phyloP scores from a whole-genome alignment of 1,140 invertebrate genomes.

The Calephelis virginiensis region DNA sequence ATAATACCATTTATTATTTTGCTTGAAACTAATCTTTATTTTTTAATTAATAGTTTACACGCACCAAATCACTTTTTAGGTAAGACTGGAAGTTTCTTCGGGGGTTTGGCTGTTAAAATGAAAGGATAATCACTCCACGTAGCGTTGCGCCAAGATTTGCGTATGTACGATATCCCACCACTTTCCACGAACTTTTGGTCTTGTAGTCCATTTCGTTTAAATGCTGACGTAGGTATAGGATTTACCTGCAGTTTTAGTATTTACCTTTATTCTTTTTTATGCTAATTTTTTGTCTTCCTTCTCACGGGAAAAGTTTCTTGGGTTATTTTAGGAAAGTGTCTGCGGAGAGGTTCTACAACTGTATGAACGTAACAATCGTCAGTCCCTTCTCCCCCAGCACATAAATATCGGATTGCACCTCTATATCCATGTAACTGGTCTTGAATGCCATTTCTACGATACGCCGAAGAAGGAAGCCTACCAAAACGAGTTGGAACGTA shows the following conservation, averaged over 20 bases:
- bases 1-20: too few species aligned
- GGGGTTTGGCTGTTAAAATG: slow-evolving; percentile 48
- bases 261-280: slow-evolving; percentile 17
- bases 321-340: slow-evolving; percentile 49
- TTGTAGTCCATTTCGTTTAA: slow-evolving; percentile 67
- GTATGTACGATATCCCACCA: slow-evolving; percentile 58
- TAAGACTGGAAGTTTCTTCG: slow-evolving; percentile 54
- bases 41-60: slow-evolving; percentile 20
- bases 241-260: slow-evolving; percentile 47
- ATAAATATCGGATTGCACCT: slow-evolving; percentile 55
- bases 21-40: background rate
- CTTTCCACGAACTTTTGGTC: slow-evolving; percentile 60
- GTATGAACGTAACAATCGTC: slow-evolving; percentile 42
- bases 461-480: slow-evolving; percentile 57
- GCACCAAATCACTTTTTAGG: slow-evolving; percentile 49
- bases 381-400: slow-evolving; percentile 35
- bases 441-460: slow-evolving; percentile 64
- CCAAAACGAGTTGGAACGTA: slow-evolving; percentile 61
- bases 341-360: slow-evolving; percentile 50
- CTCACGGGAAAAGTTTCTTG: slow-evolving; percentile 52
- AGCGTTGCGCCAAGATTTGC: slow-evolving; percentile 53
- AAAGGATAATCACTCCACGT: slow-evolving; percentile 50
- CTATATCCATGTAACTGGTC: slow-evolving; percentile 67
- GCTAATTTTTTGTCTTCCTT: slow-evolving; percentile 50
- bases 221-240: slow-evolving; percentile 55